Evolutionary conservation across 2,113 vertebrate genomes (phyloP), one percentile per base, ranked within the genome.

Genomic region (Esox niger): DNA sequence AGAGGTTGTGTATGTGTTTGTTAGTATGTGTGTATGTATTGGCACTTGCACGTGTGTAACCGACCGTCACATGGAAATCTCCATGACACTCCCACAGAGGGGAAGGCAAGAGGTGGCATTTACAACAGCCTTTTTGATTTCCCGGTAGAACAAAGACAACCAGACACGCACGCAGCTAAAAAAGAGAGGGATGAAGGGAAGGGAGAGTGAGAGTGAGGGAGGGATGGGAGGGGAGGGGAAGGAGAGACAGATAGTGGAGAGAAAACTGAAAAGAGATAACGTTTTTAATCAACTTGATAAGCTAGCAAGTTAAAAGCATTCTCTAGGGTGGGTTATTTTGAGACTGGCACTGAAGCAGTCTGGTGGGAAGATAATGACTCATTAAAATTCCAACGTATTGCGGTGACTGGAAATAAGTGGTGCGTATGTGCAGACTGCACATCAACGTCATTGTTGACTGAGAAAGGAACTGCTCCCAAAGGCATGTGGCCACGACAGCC

Each of bases 11-110:
- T 25, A 10, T 57, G 25, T 23, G 25, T 27, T n/a, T 55, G n/a
- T 57, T 21, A 26, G 55, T 57, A 0, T 52, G n/a, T 52, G 0
- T 23, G 55, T 57, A 25, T 57, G 25, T 57, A 3, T 57, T 6
- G 21, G 25, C 21, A 26, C 2, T 8, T 38, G 49, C 21, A 52
- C 23, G 52, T 55, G 52, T 55, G 52, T 55, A 25, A 9, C 52
- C n/a, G 9, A 25, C n/a, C 0, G 9, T 38, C 35, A 38, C 35
- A 3, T 38, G 35, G 35, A 3, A 8, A 38, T 38, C 35, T 13
- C 35, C 13, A 38, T 96, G 86, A 92, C 91, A 0, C 90, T 94
- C 95, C 98, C 91, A n/a, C n/a, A n/a, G 49, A 23, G 49, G 21
- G 20, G n/a, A 20, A 52, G 49, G 49, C 17, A 52, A 20, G n/a